Evolutionary conservation across 2,113 vertebrate genomes (phyloP).

Genomic region (Rana temporaria): DNA sequence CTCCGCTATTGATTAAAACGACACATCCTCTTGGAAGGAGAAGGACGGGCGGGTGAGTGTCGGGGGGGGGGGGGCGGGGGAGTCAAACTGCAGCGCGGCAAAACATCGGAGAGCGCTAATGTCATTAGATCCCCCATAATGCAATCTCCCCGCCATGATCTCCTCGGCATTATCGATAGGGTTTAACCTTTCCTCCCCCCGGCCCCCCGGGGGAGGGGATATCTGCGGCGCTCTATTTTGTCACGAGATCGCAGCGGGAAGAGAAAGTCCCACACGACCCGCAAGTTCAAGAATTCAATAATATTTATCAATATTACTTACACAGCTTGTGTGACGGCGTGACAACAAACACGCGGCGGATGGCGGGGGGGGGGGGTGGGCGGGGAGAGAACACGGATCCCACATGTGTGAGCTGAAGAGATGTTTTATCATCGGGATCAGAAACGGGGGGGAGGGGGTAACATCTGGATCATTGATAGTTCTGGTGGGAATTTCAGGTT

Average conservation of each 20-base stretch:
- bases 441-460: too few relatives aligned
- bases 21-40: slow-evolving; percentile 50
- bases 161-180: slow-evolving; percentile 5
- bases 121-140: slow-evolving; percentile 20
- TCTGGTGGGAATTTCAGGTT: too few relatives aligned
- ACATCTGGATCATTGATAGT: too few relatives aligned
- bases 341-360: too few relatives aligned
- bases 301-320: not conserved
- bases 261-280: not conserved
- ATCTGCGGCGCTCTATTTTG: not conserved
- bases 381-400: too few relatives aligned
- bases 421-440: too few relatives aligned
- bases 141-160: slow-evolving; percentile 1
- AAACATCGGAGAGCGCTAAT: not conserved
- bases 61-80: not conserved
- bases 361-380: too few relatives aligned
- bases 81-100: not conserved
- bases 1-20: slow-evolving; percentile 38
- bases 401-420: too few relatives aligned
- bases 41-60: slow-evolving; percentile 12
- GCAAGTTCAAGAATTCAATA: not conserved
- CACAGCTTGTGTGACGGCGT: not conserved
- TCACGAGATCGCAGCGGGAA: not conserved
- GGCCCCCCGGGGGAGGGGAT: not conserved
- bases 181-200: not conserved